Evolutionary conservation across 1,140 invertebrate species (phyloP).

Genomic region (Dinoponera quadriceps): DNA sequence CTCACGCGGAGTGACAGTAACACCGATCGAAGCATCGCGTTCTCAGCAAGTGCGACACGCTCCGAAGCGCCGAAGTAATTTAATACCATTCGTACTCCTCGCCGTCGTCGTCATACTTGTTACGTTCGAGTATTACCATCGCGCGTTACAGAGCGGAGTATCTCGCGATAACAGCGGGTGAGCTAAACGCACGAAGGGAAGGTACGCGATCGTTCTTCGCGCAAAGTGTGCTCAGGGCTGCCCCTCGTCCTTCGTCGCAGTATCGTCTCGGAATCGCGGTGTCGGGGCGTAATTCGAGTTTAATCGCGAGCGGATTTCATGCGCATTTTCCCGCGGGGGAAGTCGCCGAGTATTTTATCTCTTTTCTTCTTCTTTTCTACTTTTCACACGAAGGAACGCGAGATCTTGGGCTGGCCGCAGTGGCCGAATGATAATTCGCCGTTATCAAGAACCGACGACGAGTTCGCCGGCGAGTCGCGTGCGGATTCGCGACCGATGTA

Average conservation of each 20-base stretch:
- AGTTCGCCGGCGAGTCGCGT: slow-evolving; percentile 20
- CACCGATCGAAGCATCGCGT: slow-evolving; percentile 12
- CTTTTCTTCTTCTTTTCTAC: not conserved
- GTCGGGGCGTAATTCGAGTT: slow-evolving; percentile 8
- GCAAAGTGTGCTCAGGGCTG: not conserved
- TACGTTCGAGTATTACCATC: not conserved
- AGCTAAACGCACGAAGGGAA: slow-evolving; percentile 47
- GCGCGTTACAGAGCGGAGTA: not conserved
- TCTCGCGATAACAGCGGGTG: slow-evolving; percentile 1
- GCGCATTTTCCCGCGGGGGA: slow-evolving; percentile 3
- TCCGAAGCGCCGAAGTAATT: slow-evolving; percentile 1
- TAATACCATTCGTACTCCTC: slow-evolving; percentile 25
- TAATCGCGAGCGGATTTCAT: slow-evolving; percentile 10
- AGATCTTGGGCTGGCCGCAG: not conserved
- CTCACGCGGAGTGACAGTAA: not conserved
- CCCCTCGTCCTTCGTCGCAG: too few species aligned
- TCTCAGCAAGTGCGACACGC: slow-evolving; percentile 6
- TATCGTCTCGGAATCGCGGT: too few species aligned
- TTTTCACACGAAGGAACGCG: not conserved
- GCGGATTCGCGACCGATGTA: slow-evolving; percentile 38
- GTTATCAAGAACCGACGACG: slow-evolving; percentile 27
- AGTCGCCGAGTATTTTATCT: not conserved
- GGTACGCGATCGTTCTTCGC: not conserved
- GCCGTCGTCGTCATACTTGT: not conserved
- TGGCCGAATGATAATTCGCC: slow-evolving; percentile 11